A percentile compares a stretch with the other conserved stretches of the same genome.
Conservation (phyloP, 1,140 invertebrate genomes). For the Potamilus streckersoni region DNA sequence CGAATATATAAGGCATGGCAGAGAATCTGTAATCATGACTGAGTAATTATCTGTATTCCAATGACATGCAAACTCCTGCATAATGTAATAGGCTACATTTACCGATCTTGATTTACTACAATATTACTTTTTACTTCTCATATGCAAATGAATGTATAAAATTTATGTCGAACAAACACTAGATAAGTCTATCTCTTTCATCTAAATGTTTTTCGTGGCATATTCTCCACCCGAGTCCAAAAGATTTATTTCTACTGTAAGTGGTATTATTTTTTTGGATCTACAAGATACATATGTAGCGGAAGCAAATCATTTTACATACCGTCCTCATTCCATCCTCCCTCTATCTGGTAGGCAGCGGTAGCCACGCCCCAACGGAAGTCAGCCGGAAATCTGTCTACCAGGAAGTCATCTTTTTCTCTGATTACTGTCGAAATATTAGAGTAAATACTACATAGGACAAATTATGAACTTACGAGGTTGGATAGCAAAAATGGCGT, state of each 20-base stretch:
- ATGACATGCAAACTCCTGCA: no score
- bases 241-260: neutral
- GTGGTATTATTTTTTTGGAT: neutral
- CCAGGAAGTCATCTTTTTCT: conserved; percentile 40
- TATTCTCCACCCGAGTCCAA: neutral
- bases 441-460: neutral
- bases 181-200: no score
- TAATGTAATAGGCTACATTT: no score
- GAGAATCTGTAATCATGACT: no score
- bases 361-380: conserved; percentile 67
- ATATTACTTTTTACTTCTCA: no score
- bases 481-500: no score
- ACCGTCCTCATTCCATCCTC: conserved; percentile 66
- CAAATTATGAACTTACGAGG: no score
- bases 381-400: conserved; percentile 54
- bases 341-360: conserved; percentile 69
- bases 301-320: conserved; percentile 1
- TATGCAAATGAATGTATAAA: no score
- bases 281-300: neutral
- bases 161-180: no score
- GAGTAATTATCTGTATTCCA: no score
- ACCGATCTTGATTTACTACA: no score
- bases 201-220: neutral
- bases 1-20: no score
- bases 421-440: conserved; percentile 23